Evolutionary conservation across 92 coral and sea anemone genomes (phyloP).

Genomic region (Isaurus tuberculatus): DNA sequence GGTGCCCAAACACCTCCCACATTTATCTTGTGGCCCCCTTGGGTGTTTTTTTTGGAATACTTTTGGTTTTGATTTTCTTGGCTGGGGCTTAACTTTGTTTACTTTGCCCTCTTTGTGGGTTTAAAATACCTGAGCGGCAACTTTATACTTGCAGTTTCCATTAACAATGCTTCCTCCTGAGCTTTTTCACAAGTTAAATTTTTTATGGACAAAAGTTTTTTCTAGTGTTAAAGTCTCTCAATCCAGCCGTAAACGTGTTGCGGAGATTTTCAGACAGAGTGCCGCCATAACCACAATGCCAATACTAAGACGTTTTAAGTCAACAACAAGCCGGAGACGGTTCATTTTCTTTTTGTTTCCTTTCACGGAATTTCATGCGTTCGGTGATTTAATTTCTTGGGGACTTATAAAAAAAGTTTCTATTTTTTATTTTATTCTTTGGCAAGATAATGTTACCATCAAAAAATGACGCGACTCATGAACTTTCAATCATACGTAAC

Average conservation of each 20-base stretch:
- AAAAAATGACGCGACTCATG: no score
- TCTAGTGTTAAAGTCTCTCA: neutral
- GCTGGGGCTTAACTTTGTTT: conserved; percentile 29
- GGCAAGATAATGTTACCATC: no score
- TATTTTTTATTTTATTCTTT: no score
- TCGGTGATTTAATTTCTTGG: conserved; percentile 17
- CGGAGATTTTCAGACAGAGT: conserved; percentile 7
- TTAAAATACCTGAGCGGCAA: conserved; percentile 20
- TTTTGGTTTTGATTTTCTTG: conserved; percentile 31
- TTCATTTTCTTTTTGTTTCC: conserved; percentile 33
- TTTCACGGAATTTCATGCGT: conserved; percentile 34
- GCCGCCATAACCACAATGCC: neutral
- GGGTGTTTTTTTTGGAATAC: conserved; percentile 34
- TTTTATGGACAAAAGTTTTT: conserved; percentile 42
- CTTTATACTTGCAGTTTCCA: conserved; percentile 34
- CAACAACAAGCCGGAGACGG: no score
- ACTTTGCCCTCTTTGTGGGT: neutral
- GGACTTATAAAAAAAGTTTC: neutral
- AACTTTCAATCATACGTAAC: no score
- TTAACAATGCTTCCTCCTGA: no score
- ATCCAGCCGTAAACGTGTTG: conserved; percentile 9
- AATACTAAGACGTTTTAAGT: no score
- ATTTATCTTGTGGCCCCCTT: conserved; percentile 35
- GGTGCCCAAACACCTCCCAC: conserved; percentile 43
- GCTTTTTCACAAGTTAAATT: no score